Conservation (phyloP, 2,113 vertebrate genomes). For the Epinephelus moara region DNA sequence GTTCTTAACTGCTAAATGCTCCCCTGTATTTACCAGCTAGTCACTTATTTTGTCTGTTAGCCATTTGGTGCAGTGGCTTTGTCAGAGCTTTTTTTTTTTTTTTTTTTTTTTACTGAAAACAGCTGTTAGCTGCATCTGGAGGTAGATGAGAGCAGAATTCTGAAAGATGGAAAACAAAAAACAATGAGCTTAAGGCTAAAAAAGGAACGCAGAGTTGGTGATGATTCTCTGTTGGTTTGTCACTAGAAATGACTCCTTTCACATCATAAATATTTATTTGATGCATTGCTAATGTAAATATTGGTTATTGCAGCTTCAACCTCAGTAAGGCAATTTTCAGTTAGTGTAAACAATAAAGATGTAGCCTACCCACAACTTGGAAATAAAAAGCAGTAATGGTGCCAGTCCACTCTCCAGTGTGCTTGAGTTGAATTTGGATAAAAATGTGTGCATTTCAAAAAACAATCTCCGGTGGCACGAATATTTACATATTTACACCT, state of each 20-base stretch:
- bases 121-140: too few relatives aligned
- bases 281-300: not conserved
- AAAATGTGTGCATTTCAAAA: slow-evolving; percentile 17
- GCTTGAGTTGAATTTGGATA: slow-evolving; percentile 18
- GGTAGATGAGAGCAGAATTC: not conserved
- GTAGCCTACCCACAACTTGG: not conserved
- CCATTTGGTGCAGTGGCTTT: not conserved
- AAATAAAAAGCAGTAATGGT: slow-evolving; percentile 5
- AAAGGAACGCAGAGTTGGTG: not conserved
- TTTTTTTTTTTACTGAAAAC: too few relatives aligned
- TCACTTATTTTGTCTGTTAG: not conserved
- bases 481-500: slow-evolving; percentile 38
- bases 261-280: not conserved
- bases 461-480: slow-evolving; percentile 15
- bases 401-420: not conserved
- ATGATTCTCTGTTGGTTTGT: not conserved
- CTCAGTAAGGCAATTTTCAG: not conserved
- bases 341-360: not conserved
- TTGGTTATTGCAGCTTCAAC: not conserved
- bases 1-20: not conserved
- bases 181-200: not conserved
- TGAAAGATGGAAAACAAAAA: not conserved
- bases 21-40: not conserved
- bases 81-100: not conserved
- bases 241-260: not conserved